Conservation (phyloP, 1,140 invertebrate genomes). For the Drosophila truncata region DNA sequence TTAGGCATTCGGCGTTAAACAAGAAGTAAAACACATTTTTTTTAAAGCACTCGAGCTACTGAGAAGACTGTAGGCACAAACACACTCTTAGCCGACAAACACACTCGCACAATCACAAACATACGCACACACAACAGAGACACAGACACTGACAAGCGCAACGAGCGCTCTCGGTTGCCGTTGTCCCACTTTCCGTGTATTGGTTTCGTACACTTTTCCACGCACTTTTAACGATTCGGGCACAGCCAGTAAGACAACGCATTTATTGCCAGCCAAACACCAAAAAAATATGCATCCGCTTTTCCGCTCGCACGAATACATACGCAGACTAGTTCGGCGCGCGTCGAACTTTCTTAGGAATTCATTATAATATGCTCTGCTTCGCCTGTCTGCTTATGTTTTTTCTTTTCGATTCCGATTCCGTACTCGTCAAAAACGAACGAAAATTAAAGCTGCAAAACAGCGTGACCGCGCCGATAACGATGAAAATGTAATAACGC, state of each 20-base stretch:
- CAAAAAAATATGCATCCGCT: conserved; percentile 59
- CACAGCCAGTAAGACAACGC: conserved; percentile 55
- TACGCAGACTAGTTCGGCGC: conserved; percentile 66
- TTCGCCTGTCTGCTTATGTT: conserved; percentile 75
- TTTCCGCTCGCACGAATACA: conserved; percentile 44
- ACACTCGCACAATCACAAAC: conserved; percentile 30
- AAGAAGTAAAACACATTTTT: conserved; percentile 59
- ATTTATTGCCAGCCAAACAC: conserved; percentile 53
- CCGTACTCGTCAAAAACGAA: conserved; percentile 64
- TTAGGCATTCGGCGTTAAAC: conserved; percentile 9
- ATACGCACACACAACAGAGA: conserved; percentile 36
- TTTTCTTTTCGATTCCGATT: conserved; percentile 53
- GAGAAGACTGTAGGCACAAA: conserved; percentile 48
- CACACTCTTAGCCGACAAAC: conserved; percentile 32
- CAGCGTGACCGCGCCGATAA: conserved; percentile 16
- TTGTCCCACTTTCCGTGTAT: conserved; percentile 83
- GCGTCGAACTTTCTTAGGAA: conserved; percentile 74
- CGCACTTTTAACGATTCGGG: conserved; percentile 79
- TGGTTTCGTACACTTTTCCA: conserved; percentile 83
- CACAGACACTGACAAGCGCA: conserved; percentile 57
- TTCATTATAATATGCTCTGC: conserved; percentile 77
- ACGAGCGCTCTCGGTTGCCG: conserved; percentile 68
- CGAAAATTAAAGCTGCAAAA: conserved; percentile 43
- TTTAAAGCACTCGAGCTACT: conserved; percentile 32
- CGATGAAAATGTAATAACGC: conserved; percentile 3